These are phyloP conservation scores for Oithona nana DNA, from an alignment of 2,888 invertebrate species.

Conservation along the genomic window DNA sequence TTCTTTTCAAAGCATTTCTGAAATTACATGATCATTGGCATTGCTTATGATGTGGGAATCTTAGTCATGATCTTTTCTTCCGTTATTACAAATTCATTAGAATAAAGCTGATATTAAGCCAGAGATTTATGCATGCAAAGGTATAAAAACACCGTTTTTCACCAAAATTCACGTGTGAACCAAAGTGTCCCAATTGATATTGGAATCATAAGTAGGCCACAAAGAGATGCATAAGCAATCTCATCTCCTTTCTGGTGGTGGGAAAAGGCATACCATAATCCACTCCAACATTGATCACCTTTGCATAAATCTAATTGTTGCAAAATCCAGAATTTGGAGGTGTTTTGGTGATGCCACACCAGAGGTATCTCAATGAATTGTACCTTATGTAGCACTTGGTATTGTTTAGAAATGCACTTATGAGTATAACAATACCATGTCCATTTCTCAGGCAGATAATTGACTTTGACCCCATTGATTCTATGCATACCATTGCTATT, in stretches of 20 bases:
- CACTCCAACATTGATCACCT: background rate
- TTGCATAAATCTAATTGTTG: background rate
- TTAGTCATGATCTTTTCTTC: too few species aligned
- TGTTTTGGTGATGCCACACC: background rate
- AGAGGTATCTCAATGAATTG: background rate
- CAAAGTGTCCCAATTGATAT: background rate
- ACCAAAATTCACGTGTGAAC: background rate
- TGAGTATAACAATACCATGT: background rate
- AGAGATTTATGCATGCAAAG: too few species aligned
- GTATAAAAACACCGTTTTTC: background rate
- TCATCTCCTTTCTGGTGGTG: background rate
- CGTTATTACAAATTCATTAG: too few species aligned
- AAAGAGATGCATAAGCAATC: background rate
- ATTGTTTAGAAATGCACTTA: background rate
- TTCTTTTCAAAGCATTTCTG: too few species aligned
- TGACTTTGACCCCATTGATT: background rate
- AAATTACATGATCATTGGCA: too few species aligned
- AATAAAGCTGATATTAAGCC: too few species aligned
- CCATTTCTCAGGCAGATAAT: background rate
- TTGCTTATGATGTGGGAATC: too few species aligned
- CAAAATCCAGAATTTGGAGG: background rate
- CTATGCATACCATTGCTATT: background rate
- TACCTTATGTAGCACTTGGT: background rate
- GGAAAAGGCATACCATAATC: background rate
- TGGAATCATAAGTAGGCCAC: background rate